Percentiles rank a stretch among this genome's conserved stretches.
These are phyloP conservation scores for Lampris megalopsis DNA, from an alignment of 2,113 vertebrate species.

Conservation along the genomic window DNA sequence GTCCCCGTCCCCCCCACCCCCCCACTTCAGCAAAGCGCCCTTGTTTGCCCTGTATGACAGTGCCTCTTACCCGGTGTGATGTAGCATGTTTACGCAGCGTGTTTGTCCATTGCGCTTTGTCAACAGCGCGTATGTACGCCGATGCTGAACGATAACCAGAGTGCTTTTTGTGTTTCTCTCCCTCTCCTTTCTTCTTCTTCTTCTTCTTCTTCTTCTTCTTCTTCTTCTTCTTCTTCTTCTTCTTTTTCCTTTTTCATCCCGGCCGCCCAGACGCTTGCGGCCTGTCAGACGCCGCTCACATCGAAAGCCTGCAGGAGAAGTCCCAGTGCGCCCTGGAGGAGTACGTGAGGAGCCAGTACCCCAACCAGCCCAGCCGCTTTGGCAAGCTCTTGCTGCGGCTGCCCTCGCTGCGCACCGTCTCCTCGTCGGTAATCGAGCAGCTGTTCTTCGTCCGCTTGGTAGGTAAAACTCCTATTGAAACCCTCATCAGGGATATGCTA, in stretches of 20 bases:
- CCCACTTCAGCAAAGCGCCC: constrained; percentile 50
- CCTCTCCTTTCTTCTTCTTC: too few species aligned
- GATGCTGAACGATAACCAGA: constrained; percentile 77
- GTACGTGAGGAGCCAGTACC: constrained; percentile 97
- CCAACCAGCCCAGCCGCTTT: constrained; percentile 98
- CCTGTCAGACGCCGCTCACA: constrained; percentile 97
- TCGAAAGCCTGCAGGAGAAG: constrained; percentile 98
- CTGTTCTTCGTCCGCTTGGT: constrained; percentile 99
- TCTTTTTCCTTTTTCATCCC: constrained; percentile 2
- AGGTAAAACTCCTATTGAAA: constrained; percentile 99
- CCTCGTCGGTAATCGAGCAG: constrained; percentile 98
- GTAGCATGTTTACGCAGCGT: constrained; percentile 78
- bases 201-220: too few species aligned
- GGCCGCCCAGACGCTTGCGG: constrained; percentile 99
- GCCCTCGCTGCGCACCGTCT: constrained; percentile 95
- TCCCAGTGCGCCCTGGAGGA: constrained; percentile 98
- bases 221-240: not conserved
- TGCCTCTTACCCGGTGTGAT: constrained; percentile 74
- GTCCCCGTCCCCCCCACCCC: not conserved
- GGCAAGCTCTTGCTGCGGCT: constrained; percentile 97
- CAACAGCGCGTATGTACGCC: constrained; percentile 76
- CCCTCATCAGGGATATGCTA: constrained; percentile 99
- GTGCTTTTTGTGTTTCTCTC: constrained; percentile 33
- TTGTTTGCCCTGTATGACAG: constrained; percentile 80
- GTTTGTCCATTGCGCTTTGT: constrained; percentile 80